Percentiles rank a stretch among this genome's conserved stretches.
phyloP scores from a whole-genome alignment of 2,113 vertebrate species.

The Romanogobio albipinnatus region DNA sequence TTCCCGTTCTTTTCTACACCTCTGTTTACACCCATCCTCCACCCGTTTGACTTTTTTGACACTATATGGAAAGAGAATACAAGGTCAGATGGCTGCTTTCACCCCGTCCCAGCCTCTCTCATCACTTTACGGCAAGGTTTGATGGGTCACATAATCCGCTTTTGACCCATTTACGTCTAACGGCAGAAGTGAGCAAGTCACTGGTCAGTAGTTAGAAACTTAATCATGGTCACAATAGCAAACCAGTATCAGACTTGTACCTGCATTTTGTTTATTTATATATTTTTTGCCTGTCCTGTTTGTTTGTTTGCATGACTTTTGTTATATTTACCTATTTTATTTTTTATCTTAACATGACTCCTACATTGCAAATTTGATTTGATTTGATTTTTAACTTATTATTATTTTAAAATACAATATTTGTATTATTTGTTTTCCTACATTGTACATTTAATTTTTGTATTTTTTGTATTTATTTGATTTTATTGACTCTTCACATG shows the following conservation, averaged over 20 bases:
- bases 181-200: not conserved
- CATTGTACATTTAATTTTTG: not conserved
- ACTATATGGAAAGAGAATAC: slow-evolving; percentile 31
- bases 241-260: not conserved
- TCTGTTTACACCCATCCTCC: slow-evolving; percentile 36
- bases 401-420: too few relatives aligned
- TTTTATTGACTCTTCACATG: not conserved
- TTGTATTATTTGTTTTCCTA: too few relatives aligned
- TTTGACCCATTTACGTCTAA: slow-evolving; percentile 8
- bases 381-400: too few relatives aligned
- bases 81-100: slow-evolving; percentile 41
- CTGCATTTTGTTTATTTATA: not conserved
- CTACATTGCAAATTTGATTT: not conserved
- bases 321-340: not conserved
- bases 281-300: too few relatives aligned
- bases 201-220: not conserved
- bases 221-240: not conserved
- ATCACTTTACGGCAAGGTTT: not conserved
- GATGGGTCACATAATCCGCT: not conserved
- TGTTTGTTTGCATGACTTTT: not conserved
- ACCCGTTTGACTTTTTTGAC: slow-evolving; percentile 40
- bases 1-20: slow-evolving; percentile 18
- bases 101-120: not conserved
- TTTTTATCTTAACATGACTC: not conserved
- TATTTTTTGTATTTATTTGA: too few relatives aligned